Conservation (phyloP, 2,888 invertebrate species). For the Dioctria rufipes region DNA sequence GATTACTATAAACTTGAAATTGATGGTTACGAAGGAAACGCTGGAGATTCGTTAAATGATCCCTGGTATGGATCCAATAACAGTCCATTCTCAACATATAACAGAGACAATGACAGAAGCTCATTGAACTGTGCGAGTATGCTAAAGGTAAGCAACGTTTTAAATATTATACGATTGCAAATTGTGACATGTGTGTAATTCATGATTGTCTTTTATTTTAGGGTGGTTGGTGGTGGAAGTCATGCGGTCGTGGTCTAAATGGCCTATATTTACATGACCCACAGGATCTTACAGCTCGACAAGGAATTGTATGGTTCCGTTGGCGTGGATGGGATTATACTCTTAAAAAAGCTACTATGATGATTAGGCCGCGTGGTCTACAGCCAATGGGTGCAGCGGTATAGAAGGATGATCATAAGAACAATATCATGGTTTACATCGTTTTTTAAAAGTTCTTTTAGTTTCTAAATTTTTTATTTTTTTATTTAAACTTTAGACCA, state of each 20-base stretch:
- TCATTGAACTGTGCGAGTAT: slow-evolving; percentile 93
- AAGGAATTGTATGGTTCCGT: slow-evolving; percentile 96
- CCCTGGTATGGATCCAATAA: slow-evolving; percentile 96
- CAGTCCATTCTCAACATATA: slow-evolving; percentile 93
- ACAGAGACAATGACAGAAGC: slow-evolving; percentile 92
- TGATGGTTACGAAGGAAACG: slow-evolving; percentile 92
- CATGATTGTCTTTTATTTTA: slow-evolving; percentile 56
- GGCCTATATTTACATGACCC: slow-evolving; percentile 92
- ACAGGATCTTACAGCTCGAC: slow-evolving; percentile 89
- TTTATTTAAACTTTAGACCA: slow-evolving; percentile 26
- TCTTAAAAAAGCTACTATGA: slow-evolving; percentile 89
- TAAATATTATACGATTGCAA: background rate
- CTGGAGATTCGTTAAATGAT: slow-evolving; percentile 92
- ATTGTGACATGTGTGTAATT: slow-evolving; percentile 12
- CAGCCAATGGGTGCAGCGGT: slow-evolving; percentile 62
- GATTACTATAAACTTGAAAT: slow-evolving; percentile 94
- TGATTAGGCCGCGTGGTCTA: slow-evolving; percentile 83
- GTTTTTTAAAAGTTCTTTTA: slow-evolving; percentile 39
- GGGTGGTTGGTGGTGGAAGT: slow-evolving; percentile 97
- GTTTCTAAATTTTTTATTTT: background rate
- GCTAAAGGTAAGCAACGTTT: slow-evolving; percentile 76
- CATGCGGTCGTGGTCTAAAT: slow-evolving; percentile 91
- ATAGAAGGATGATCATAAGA: slow-evolving; percentile 39
- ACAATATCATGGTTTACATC: slow-evolving; percentile 13
- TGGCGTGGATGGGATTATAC: slow-evolving; percentile 97